These are phyloP conservation scores for Myotis lucifugus DNA, from an alignment of 2,113 vertebrate genomes.

Conservation along the genomic window DNA sequence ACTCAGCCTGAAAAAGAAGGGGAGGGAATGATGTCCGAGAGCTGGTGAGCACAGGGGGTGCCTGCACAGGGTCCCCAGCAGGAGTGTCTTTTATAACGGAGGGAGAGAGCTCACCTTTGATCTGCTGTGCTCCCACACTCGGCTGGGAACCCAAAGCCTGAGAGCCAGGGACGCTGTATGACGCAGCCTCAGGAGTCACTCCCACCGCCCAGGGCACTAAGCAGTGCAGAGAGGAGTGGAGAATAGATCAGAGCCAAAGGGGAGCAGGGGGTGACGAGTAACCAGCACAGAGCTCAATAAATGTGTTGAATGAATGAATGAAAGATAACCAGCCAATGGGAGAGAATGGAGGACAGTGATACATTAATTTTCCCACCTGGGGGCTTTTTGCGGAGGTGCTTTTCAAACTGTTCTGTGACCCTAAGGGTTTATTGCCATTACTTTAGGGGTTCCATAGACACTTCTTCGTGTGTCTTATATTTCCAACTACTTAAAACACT, in stretches of 20 bases:
- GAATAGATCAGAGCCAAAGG: neutral
- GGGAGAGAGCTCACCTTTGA: neutral
- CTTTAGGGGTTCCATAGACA: neutral
- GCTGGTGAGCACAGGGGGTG: neutral
- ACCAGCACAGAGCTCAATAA: neutral
- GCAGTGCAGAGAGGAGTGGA: neutral
- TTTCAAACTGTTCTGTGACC: slow-evolving; percentile 8
- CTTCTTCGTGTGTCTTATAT: neutral
- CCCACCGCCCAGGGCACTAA: neutral
- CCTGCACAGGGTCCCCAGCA: neutral
- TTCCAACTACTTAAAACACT: neutral
- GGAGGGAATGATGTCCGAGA: neutral
- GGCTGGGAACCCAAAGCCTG: neutral
- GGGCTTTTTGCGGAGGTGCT: neutral
- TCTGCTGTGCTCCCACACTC: neutral
- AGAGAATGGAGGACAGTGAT: neutral
- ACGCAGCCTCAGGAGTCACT: neutral
- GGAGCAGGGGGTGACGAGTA: neutral
- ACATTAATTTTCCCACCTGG: neutral
- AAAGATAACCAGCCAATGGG: neutral
- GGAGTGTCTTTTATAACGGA: neutral
- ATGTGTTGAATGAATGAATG: neutral
- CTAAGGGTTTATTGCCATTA: neutral
- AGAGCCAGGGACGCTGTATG: neutral
- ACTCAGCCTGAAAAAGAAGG: neutral